phyloP scores from a whole-genome alignment of 2,113 vertebrate genomes.

The Oryctolagus cuniculus region DNA sequence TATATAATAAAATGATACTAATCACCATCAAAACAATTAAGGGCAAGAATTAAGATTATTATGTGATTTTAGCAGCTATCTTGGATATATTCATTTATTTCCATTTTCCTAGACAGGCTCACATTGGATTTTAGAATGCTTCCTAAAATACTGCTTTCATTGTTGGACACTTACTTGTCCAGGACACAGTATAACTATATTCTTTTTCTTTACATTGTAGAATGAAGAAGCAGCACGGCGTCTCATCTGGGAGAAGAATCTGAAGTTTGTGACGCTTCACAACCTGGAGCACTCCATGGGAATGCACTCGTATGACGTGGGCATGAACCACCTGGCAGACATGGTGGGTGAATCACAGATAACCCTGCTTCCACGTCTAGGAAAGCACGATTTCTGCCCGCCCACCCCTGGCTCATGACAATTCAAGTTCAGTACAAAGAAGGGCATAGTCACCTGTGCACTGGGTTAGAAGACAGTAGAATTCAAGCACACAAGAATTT shows the following conservation, averaged over 20 bases:
- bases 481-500: not conserved
- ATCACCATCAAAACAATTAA: not conserved
- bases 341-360: slow-evolving; percentile 88
- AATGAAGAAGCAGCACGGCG: slow-evolving; percentile 86
- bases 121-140: not conserved
- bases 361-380: not conserved
- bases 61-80: not conserved
- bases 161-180: not conserved
- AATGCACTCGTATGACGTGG: slow-evolving; percentile 89
- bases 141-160: slow-evolving; percentile 18
- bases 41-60: slow-evolving; percentile 2
- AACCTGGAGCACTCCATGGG: slow-evolving; percentile 91
- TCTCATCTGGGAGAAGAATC: slow-evolving; percentile 91
- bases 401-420: not conserved
- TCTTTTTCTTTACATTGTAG: slow-evolving; percentile 80
- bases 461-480: slow-evolving; percentile 13
- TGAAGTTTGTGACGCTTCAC: slow-evolving; percentile 87
- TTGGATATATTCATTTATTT: slow-evolving; percentile 20
- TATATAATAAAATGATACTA: not conserved
- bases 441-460: not conserved
- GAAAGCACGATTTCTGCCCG: not conserved
- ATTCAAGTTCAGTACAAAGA: not conserved
- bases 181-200: not conserved
- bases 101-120: not conserved
- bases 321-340: slow-evolving; percentile 92